Evolutionary conservation across 2,888 invertebrate genomes (phyloP), one percentile per base, ranked within the genome.

Genomic region (Philereme transversata): DNA sequence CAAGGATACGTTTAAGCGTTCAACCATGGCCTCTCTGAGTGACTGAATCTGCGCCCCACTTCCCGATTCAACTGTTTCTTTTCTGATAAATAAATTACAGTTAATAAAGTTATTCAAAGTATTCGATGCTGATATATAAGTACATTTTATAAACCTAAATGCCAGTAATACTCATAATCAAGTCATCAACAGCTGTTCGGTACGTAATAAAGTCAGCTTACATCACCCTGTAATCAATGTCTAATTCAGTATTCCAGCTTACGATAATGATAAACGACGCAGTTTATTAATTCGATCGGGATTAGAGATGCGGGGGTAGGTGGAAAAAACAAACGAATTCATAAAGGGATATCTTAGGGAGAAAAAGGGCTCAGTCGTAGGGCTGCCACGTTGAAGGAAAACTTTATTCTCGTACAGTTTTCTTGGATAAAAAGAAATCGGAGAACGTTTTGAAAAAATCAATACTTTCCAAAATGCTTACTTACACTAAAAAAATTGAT

Each of bases 251-350:
- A 88, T 88, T 88, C 89, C 79, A 85, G 90, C 88, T 90, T 86
- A 89, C 88, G 75, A 88, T 90, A 90, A 92, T 92, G 91, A 91
- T 90, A 84, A 90, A 91, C 91, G 91, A 90, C 89, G 83, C 83
- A 84, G 81, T 86, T 86, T 88, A 90, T 90, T 92, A 91, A 92
- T 91, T 89, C 90, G 87, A 90, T 89, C 86, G 64, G 90, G 90
- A 90, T 92, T 91, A 91, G 81, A 82, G 76, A 78, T 79, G 75
- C 79, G 71, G 81, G 83, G 85, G 84, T 76, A 78, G 76, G 78
- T 75, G 77, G 84, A 90, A 90, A 90, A 90, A 92, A 90, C 88
- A 90, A 90, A 87, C 87, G 82, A 79, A 88, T 22, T 22, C 22
- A 22, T 82, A 83, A 70, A 86, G 87, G 87, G 87, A 86, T 79